Percentiles rank a stretch among this genome's conserved stretches.
Conservation (phyloP, 2,113 vertebrate species). For the Geococcyx californianus region DNA sequence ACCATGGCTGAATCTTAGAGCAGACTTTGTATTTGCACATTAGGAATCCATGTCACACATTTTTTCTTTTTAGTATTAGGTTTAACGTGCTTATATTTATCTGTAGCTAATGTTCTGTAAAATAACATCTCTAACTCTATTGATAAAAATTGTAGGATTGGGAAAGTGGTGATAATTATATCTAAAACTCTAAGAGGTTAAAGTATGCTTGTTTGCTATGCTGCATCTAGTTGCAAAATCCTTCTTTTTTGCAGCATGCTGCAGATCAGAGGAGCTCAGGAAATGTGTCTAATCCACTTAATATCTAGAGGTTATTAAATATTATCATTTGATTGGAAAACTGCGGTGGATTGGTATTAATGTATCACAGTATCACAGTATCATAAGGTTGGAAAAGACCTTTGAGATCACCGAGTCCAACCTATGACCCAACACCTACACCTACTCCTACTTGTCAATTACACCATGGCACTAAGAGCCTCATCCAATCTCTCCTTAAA, state of each 20-base stretch:
- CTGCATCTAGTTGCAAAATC: not conserved
- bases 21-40: not conserved
- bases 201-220: not conserved
- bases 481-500: no score
- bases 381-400: no score
- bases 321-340: constrained; percentile 12
- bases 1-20: not conserved
- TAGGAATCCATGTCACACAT: not conserved
- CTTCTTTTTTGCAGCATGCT: not conserved
- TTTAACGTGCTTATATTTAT: not conserved
- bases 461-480: no score
- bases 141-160: not conserved
- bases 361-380: no score
- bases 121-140: not conserved
- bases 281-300: not conserved
- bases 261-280: not conserved
- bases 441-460: no score
- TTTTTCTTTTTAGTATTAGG: not conserved
- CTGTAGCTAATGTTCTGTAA: not conserved
- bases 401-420: no score
- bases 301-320: not conserved
- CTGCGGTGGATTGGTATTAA: not conserved
- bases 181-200: not conserved
- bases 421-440: no score
- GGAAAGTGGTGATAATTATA: not conserved